phyloP scores from a whole-genome alignment of 1,140 invertebrate species.

The Brachionus rotundiformis region DNA sequence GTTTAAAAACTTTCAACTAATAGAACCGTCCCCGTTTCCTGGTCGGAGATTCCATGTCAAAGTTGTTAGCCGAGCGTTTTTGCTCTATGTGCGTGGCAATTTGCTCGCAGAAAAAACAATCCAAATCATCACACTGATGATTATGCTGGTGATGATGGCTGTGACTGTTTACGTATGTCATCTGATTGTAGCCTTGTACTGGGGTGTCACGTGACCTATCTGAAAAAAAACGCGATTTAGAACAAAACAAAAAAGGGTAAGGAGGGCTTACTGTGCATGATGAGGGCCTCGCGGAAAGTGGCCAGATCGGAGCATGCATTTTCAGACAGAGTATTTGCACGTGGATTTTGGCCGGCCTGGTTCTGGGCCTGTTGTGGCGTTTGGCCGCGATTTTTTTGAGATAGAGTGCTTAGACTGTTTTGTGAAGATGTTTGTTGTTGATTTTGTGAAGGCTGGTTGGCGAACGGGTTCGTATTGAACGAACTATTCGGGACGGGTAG shows the following conservation, averaged over 20 bases:
- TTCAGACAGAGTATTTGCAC: conserved; percentile 20
- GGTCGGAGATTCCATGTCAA: conserved; percentile 41
- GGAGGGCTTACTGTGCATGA: conserved; percentile 15
- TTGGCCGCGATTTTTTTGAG: neutral
- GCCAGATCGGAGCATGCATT: conserved; percentile 34
- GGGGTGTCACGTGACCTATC: conserved; percentile 30
- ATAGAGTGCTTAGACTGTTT: neutral
- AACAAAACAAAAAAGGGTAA: no score
- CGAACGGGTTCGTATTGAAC: conserved; percentile 17
- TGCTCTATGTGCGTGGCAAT: conserved; percentile 40
- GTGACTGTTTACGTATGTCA: conserved; percentile 1
- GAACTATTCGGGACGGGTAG: neutral
- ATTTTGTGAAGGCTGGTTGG: neutral
- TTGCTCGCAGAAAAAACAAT: conserved; percentile 52
- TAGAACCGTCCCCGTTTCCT: conserved; percentile 46
- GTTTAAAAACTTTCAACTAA: neutral
- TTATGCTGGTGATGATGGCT: conserved; percentile 17
- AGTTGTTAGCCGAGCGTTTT: conserved; percentile 33
- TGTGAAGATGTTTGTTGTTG: conserved; percentile 6
- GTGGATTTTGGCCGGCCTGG: neutral
- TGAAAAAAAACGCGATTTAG: neutral
- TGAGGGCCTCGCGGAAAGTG: conserved; percentile 42
- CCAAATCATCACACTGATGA: conserved; percentile 48
- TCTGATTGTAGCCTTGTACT: neutral
- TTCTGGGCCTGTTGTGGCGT: neutral